These are phyloP conservation scores for Berghia stephanieae DNA, from an alignment of 1,140 invertebrate genomes.

Conservation along the genomic window DNA sequence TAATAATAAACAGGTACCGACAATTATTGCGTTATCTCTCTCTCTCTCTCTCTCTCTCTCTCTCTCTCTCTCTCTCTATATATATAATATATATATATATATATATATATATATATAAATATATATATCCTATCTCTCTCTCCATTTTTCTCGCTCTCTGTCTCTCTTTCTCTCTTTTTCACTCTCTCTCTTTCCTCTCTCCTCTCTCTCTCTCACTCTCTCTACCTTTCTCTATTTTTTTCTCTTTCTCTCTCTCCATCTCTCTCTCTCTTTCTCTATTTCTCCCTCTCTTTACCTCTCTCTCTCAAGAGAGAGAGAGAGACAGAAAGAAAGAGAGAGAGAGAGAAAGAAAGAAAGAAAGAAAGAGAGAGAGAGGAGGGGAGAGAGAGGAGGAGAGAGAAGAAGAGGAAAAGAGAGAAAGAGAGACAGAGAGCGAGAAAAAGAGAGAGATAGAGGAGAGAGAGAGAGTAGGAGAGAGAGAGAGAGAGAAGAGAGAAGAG, in stretches of 20 bases:
- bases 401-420: no score
- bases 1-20: no score
- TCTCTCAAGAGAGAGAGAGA: neutral
- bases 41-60: constrained; percentile 22
- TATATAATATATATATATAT: neutral
- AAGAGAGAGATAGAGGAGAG: no score
- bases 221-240: no score
- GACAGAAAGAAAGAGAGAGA: neutral
- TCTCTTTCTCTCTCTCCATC: no score
- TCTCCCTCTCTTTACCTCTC: neutral
- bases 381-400: constrained; percentile 9
- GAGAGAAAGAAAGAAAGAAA: neutral
- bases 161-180: no score
- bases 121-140: neutral
- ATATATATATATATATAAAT: neutral
- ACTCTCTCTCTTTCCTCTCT: constrained; percentile 1
- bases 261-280: constrained; percentile 8
- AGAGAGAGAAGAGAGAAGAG: neutral
- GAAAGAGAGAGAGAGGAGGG: neutral
- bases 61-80: constrained; percentile 17
- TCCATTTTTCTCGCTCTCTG: no score
- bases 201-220: constrained; percentile 15
- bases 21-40: no score
- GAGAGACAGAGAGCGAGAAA: no score
- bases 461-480: no score